Conservation (phyloP, 2,888 invertebrate species). For the Drosophila lacicola region DNA sequence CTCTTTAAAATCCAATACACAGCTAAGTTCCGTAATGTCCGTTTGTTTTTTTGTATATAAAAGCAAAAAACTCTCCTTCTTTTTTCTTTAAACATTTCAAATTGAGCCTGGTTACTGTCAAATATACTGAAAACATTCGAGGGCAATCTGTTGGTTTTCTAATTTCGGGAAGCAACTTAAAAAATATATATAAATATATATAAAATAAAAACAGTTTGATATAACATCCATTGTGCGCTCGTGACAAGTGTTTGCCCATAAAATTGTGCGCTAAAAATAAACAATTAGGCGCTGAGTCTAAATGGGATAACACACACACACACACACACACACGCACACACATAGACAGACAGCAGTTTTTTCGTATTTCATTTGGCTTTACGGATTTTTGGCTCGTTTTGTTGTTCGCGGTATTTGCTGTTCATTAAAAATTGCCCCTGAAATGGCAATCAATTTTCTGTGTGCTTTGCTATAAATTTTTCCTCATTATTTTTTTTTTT, state of each 20-base stretch:
- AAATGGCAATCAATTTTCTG: constrained; percentile 71
- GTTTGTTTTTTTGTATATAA: background rate
- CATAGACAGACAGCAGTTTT: constrained; percentile 11
- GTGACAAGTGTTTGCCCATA: constrained; percentile 12
- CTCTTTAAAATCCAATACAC: background rate
- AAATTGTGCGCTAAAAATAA: constrained; percentile 35
- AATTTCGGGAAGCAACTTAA: constrained; percentile 9
- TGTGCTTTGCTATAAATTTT: background rate
- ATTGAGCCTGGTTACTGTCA: background rate
- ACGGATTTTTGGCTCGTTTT: constrained; percentile 8
- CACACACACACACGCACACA: background rate
- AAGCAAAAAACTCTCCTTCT: background rate
- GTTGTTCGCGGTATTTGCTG: constrained; percentile 48
- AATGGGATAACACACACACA: background rate
- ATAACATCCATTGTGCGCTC: constrained; percentile 16
- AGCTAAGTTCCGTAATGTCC: too few species aligned
- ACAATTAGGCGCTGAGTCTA: constrained; percentile 36
- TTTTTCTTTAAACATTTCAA: background rate
- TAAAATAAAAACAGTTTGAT: background rate
- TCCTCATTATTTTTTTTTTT: constrained; percentile 15
- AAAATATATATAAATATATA: background rate
- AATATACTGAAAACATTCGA: background rate
- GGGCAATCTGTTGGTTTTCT: constrained; percentile 17
- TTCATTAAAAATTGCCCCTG: constrained; percentile 76
- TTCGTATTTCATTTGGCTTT: constrained; percentile 7